phyloP scores from a whole-genome alignment of 2,888 invertebrate species.

The Catotricha subobsoleta region DNA sequence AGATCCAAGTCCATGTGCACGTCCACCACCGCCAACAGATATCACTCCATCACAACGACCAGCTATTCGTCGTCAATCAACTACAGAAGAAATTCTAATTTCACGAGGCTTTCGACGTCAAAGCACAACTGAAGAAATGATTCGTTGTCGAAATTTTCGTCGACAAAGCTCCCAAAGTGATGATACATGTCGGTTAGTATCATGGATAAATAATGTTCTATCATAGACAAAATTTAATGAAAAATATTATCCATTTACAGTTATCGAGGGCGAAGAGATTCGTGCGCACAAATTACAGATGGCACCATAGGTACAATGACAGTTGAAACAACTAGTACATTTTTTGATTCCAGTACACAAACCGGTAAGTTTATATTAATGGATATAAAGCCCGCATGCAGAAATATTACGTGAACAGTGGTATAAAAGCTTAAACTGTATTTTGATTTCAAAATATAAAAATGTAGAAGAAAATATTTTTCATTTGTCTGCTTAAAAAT shows the following conservation, averaged over 20 bases:
- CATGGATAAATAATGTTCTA: too few species aligned
- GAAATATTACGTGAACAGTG: too few species aligned
- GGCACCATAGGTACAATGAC: constrained; percentile 87
- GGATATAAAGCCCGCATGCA: too few species aligned
- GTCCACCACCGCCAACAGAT: constrained; percentile 35
- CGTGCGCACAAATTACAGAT: constrained; percentile 77
- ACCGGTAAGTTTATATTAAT: constrained; percentile 84
- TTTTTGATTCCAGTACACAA: constrained; percentile 83
- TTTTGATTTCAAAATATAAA: too few species aligned
- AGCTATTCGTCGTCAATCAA: constrained; percentile 68
- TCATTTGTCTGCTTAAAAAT: too few species aligned
- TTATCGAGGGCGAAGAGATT: constrained; percentile 40
- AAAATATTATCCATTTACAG: constrained; percentile 16
- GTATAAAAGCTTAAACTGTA: too few species aligned
- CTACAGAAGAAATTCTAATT: constrained; percentile 80
- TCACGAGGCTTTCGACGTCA: constrained; percentile 78
- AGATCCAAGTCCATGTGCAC: constrained; percentile 66
- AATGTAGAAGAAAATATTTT: too few species aligned
- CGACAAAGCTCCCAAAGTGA: constrained; percentile 80
- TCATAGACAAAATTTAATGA: too few species aligned
- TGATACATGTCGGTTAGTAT: constrained; percentile 42
- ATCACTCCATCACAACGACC: constrained; percentile 41
- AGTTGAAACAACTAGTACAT: constrained; percentile 79
- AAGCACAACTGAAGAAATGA: constrained; percentile 86
- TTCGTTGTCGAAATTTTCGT: constrained; percentile 76